phyloP scores from a whole-genome alignment of 1,140 invertebrate species.

The Drosophila teissieri region DNA sequence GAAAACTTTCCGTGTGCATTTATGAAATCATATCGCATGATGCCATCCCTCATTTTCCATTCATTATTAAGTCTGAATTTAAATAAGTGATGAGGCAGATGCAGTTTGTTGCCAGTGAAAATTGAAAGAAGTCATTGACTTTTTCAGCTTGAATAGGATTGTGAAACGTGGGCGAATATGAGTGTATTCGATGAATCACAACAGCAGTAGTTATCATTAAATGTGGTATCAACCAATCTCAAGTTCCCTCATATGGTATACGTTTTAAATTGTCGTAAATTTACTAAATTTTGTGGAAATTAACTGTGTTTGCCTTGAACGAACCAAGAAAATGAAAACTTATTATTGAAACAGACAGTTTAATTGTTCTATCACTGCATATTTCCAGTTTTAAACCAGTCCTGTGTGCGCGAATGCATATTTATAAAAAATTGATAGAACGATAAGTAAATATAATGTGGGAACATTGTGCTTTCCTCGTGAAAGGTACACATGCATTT shows the following conservation, averaged over 20 bases:
- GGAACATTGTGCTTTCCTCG: not conserved
- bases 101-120: slow-evolving; percentile 20
- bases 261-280: no score
- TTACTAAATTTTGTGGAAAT: no score
- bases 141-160: not conserved
- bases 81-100: slow-evolving; percentile 33
- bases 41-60: not conserved
- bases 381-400: not conserved
- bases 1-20: not conserved
- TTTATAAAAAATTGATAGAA: slow-evolving; percentile 10
- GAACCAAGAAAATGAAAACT: no score
- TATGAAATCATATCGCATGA: slow-evolving; percentile 13
- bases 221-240: slow-evolving; percentile 6
- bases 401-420: not conserved
- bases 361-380: not conserved
- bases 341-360: no score
- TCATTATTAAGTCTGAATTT: slow-evolving; percentile 30
- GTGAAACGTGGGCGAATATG: slow-evolving; percentile 4
- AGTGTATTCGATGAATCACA: slow-evolving; percentile 27
- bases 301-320: no score
- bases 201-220: slow-evolving; percentile 8
- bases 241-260: slow-evolving; percentile 11
- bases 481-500: slow-evolving; percentile 1
- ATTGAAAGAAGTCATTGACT: slow-evolving; percentile 23
- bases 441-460: slow-evolving; percentile 13